Evolutionary conservation across 1,140 invertebrate species (phyloP).

Genomic region (Brachionus calyciflorus): DNA sequence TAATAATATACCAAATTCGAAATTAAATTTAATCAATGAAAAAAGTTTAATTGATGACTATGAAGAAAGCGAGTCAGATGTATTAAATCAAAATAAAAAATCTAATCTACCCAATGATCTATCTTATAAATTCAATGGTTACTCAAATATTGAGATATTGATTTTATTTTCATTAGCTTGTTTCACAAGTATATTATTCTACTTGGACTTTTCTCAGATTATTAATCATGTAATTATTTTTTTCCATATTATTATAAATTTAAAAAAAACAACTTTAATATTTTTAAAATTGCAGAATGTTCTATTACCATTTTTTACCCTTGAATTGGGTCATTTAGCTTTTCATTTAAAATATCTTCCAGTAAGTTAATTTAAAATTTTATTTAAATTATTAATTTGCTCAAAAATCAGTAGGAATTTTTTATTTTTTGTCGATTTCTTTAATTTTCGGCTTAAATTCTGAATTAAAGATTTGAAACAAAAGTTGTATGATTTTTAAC

Average conservation of each 20-base stretch:
- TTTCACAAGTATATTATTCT: not conserved
- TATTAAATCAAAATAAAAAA: not conserved
- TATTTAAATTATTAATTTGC: too few species aligned
- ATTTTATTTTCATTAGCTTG: constrained; percentile 14
- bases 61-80: not conserved
- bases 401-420: too few species aligned
- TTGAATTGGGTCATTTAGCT: not conserved
- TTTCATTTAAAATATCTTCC: constrained; percentile 23
- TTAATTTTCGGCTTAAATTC: too few species aligned
- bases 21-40: too few species aligned
- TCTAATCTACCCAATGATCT: not conserved
- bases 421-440: too few species aligned
- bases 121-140: constrained; percentile 10
- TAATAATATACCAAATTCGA: too few species aligned
- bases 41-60: too few species aligned
- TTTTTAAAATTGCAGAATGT: not conserved
- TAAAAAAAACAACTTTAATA: not conserved
- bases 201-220: not conserved
- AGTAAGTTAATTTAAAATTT: not conserved
- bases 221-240: constrained; percentile 3
- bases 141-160: not conserved
- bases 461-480: too few species aligned
- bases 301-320: constrained; percentile 17
- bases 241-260: not conserved
- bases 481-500: too few species aligned